Evolutionary conservation across 1,140 invertebrate genomes (phyloP).

Genomic region (Magallana gigas): DNA sequence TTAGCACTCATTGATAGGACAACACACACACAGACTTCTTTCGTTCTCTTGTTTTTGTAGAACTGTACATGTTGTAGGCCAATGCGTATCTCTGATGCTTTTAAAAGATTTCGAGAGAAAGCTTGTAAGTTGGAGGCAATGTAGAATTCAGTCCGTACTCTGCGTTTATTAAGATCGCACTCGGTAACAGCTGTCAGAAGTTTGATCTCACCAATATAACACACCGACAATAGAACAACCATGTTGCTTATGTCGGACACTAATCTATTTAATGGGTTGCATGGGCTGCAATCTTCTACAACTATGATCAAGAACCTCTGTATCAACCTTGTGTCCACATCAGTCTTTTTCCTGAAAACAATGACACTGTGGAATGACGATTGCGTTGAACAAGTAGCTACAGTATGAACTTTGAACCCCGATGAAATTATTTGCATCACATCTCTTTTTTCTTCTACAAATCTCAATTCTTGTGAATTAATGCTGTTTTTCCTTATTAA

Average conservation of each 20-base stretch:
- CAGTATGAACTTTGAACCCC: background rate
- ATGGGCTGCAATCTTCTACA: no score
- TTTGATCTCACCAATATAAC: background rate
- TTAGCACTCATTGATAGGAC: background rate
- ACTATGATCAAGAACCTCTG: background rate
- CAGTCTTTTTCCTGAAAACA: background rate
- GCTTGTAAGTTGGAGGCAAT: background rate
- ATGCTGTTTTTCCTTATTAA: background rate
- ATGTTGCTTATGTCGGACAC: background rate
- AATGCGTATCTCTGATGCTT: background rate
- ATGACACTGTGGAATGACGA: background rate
- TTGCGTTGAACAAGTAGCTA: background rate
- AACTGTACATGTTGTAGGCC: slow-evolving; percentile 16
- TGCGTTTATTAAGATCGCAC: background rate
- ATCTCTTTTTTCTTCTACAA: background rate
- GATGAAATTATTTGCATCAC: background rate
- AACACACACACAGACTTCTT: background rate
- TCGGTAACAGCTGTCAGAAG: background rate
- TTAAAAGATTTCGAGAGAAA: background rate
- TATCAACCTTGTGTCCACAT: background rate
- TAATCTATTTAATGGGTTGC: background rate
- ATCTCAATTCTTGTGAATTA: no score
- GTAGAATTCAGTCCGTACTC: background rate
- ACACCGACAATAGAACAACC: background rate
- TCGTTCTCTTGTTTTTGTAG: background rate